Base-by-base conservation (phyloP, 1,140 invertebrate genomes). In the Drosophila arawakana region DNA sequence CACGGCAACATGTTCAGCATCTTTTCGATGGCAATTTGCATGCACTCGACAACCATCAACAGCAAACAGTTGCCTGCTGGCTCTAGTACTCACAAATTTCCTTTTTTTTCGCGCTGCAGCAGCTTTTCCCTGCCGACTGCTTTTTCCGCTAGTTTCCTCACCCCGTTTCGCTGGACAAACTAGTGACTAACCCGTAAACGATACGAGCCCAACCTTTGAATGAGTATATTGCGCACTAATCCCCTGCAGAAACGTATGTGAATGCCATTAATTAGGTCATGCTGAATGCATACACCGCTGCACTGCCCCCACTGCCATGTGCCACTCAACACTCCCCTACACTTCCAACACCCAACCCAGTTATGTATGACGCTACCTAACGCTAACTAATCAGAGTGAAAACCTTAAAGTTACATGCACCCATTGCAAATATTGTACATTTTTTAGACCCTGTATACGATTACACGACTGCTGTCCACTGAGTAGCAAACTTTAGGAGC, bases 1-100 rank as follows among this genome's bases (percentile, higher is more conserved):
- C 52, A 66, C 41, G 73, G 80, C 80, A 73, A 80, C 83, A 89
- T 89, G 84, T 89, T 88, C 82, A 74, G 73, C 83, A 88, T 88
- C 83, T 88, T 82, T 83, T 89, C 73, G 84, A 80, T 83, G 77
- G 83, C 84, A 88, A 88, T 88, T 88, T 88, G 80, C 83, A 88
- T 88, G 83, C 84, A 88, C 83, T 89, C 83, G 84, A 75, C 83
- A 88, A 67, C 84, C 83, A 89, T 89, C 83, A 88, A 88, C 83
- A 78, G 84, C 83, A 89, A 88, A 88, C 86, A 88, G 83, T 81
- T 86, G 76, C 83, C 81, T 59, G 57, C 57, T 59, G 57, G 57
- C 57, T 30, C 57, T 59, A 41, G 13, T 25, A 15, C 34, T 18
- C 5, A 6, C 30, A n/a, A 4, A 7, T 52, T 52, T n/a, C 34